These are phyloP conservation scores for Callimorpha dominula DNA, from an alignment of 2,888 invertebrate genomes.

Conservation along the genomic window DNA sequence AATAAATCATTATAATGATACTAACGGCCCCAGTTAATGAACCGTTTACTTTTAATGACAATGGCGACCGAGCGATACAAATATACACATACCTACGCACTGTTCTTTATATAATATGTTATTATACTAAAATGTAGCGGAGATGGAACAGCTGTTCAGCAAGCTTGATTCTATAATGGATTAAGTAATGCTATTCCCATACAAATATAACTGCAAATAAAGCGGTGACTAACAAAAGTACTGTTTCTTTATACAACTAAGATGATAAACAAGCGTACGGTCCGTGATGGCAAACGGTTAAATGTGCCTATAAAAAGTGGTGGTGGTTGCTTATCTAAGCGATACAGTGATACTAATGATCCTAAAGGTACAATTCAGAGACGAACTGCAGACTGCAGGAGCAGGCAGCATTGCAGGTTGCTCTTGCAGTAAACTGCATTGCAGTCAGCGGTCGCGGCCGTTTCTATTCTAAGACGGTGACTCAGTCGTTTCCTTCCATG, in stretches of 20 bases:
- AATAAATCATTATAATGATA: constrained; percentile 34
- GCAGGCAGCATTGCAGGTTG: too few species aligned
- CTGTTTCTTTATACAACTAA: background rate
- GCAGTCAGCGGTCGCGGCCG: too few species aligned
- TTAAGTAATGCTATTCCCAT: constrained; percentile 4
- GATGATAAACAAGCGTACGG: background rate
- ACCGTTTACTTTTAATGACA: constrained; percentile 26
- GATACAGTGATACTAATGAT: too few species aligned
- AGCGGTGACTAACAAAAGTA: background rate
- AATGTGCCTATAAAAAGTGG: too few species aligned
- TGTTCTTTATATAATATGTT: background rate
- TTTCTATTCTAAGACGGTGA: too few species aligned
- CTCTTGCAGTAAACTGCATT: too few species aligned
- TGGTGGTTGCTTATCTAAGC: too few species aligned
- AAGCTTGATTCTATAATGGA: background rate
- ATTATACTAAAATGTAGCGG: background rate
- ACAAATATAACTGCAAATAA: background rate
- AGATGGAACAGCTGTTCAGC: constrained; percentile 2
- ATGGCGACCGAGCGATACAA: constrained; percentile 20
- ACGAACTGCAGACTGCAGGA: too few species aligned
- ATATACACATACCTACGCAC: background rate
- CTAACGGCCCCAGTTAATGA: constrained; percentile 35
- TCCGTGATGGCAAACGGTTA: too few species aligned
- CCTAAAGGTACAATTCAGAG: too few species aligned
- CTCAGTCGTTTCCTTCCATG: too few species aligned